Evolutionary conservation across 64 coral and sea anemone genomes (phyloP), one percentile per base, ranked within the genome.

Genomic region (Anthopleura sola): DNA sequence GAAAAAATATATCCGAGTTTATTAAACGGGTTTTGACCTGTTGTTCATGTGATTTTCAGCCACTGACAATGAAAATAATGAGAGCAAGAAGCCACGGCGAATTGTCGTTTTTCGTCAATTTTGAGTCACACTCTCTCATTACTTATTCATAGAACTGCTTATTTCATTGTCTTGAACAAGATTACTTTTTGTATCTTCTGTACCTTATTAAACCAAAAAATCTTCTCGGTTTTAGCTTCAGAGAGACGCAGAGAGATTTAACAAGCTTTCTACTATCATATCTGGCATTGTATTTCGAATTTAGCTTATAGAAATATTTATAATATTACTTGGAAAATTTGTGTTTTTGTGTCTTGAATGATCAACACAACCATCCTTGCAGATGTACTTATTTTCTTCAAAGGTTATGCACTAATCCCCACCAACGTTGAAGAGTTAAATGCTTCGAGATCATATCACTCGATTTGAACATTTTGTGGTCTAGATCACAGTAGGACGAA

Each of bases 71-170:
- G 13, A 37, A 26, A 44, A 64, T 78, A 55, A 24, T 51, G 46
- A 75, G 57, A 56, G 83, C 29, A 82, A 82, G 81, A 71, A 40
- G 46, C 36, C 49, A 55, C 78, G 84, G 85, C 75, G 69, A 88
- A 71, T 85, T 91, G 89, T 16, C 86, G 60, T 85, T 86, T 89
- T 95, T 95, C 83, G 86, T 68, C 29, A 95, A 82, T 93, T 93
- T 81, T 76, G 28, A 55, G n/a, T 47, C 37, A 18, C 24, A 83
- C 49, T 33, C 29, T 82, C 81, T 91, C 76, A 95, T 95, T 76
- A 95, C 29, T 95, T 86, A 95, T 95, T 95, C 93, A 95, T 92
- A 21, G 29, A 83, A 58, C 40, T 44, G 40, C 20, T 46, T 38
- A 46, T 60, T 36, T 31, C 90, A 82, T 95, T 88, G 89, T 95